These are phyloP conservation scores for Octomys mimax DNA, from an alignment of 2,797 vertebrate genomes.

Conservation along the genomic window DNA sequence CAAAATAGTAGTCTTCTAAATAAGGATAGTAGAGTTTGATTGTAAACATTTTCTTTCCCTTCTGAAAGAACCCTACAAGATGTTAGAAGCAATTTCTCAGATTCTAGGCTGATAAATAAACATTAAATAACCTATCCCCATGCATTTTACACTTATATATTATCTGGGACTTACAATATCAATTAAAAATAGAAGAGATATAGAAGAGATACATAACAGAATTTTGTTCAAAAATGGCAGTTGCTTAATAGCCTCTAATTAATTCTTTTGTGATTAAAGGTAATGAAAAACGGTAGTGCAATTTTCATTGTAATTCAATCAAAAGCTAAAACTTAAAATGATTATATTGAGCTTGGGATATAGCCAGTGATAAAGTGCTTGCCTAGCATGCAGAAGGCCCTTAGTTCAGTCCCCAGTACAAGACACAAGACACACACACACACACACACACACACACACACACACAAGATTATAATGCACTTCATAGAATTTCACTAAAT, in stretches of 20 bases:
- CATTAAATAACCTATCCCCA: not conserved
- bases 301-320: not conserved
- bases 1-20: not conserved
- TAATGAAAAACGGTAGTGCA: not conserved
- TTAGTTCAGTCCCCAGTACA: not conserved
- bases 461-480: not conserved
- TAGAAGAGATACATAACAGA: not conserved
- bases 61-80: not conserved
- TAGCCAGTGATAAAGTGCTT: not conserved
- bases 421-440: too few relatives aligned
- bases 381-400: not conserved
- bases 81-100: not conserved
- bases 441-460: too few relatives aligned
- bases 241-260: not conserved
- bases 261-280: not conserved
- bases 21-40: not conserved
- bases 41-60: constrained; percentile 23
- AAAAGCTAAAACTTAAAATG: constrained; percentile 48
- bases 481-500: not conserved
- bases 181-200: not conserved
- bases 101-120: not conserved
- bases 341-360: not conserved
- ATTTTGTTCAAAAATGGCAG: constrained; percentile 2
- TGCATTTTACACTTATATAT: not conserved
- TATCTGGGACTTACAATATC: constrained; percentile 3